phyloP scores from a whole-genome alignment of 1,140 invertebrate species.

The Platyscapa corneri region DNA sequence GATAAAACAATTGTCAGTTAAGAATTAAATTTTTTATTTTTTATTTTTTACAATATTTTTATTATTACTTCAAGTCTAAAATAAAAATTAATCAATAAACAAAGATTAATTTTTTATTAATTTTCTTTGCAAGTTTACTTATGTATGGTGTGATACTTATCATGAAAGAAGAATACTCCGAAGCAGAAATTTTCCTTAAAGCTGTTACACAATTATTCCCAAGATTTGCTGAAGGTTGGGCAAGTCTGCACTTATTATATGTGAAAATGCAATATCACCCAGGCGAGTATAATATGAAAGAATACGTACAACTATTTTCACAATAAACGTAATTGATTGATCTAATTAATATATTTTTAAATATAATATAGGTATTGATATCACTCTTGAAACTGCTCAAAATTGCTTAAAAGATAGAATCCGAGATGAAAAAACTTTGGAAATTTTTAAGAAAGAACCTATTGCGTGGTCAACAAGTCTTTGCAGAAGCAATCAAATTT shows the following conservation, averaged over 20 bases:
- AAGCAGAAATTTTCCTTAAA: constrained; percentile 59
- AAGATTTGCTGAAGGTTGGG: constrained; percentile 60
- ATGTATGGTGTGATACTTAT: constrained; percentile 56
- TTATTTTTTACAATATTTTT: no score
- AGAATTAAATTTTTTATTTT: no score
- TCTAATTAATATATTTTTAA: background rate
- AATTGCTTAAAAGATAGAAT: constrained; percentile 57
- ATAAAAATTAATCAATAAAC: no score
- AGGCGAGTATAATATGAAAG: constrained; percentile 50
- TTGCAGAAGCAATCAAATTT: constrained; percentile 51
- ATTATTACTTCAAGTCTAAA: no score
- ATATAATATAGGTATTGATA: constrained; percentile 55
- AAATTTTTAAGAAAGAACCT: constrained; percentile 50
- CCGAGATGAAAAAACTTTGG: constrained; percentile 9
- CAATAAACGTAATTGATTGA: background rate
- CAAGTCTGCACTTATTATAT: constrained; percentile 60
- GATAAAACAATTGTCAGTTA: no score
- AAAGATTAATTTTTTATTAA: background rate
- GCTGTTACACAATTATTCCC: constrained; percentile 57
- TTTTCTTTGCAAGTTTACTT: constrained; percentile 52
- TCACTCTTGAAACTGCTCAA: constrained; percentile 57
- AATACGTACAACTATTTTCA: no score
- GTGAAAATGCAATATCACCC: constrained; percentile 57
- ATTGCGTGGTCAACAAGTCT: constrained; percentile 56
- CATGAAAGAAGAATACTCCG: constrained; percentile 49